Evolutionary conservation across 1,140 invertebrate genomes (phyloP), one percentile per base, ranked within the genome.

Genomic region (Microplitis demolitor): DNA sequence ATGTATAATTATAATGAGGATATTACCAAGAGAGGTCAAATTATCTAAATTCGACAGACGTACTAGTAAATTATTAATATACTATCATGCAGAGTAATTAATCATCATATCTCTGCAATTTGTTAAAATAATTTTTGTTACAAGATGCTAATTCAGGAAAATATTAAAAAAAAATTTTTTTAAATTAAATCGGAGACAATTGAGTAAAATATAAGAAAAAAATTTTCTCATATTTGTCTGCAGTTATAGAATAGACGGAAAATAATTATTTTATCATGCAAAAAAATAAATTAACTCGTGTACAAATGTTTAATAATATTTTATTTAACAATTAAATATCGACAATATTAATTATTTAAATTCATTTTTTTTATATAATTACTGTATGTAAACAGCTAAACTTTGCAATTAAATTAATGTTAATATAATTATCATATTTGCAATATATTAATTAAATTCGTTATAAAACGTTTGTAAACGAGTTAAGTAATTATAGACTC

Each of bases 91-190:
- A 68, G 67, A 61, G 70, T 56, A 61, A 60, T 67, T 73, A 62
- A 78, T 72, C 56, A 53, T 74, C 35, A 16, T 54, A 72, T 74
- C 75, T 79, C 68, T 73, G 73, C 66, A 62, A 61, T 78, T 82
- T 82, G 81, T 82, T 81, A 24, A 24, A 24, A 2, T 73, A 82
- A 73, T 73, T 82, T 84, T 82, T 82, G 78, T 83, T 82, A 78
- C 61, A 34, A 77, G 66, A 72, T 76, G 74, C 63, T 76, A 24
- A 24, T 24, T 62, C 70, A 78, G 70, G 58, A 34, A 37, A 74
- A 73, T 51, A 76, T 51, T 24, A 24, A 24, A 24, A 24, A 24
- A 24, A 53, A n/a, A n/a, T n/a, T n/a, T n/a, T n/a, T n/a, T n/a
- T 53, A 14, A 39, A 53, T 53, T 11, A 39, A 33, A 56, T 56